These are phyloP conservation scores for Ciconia maguari DNA, from an alignment of 2,113 vertebrate genomes.

Conservation along the genomic window DNA sequence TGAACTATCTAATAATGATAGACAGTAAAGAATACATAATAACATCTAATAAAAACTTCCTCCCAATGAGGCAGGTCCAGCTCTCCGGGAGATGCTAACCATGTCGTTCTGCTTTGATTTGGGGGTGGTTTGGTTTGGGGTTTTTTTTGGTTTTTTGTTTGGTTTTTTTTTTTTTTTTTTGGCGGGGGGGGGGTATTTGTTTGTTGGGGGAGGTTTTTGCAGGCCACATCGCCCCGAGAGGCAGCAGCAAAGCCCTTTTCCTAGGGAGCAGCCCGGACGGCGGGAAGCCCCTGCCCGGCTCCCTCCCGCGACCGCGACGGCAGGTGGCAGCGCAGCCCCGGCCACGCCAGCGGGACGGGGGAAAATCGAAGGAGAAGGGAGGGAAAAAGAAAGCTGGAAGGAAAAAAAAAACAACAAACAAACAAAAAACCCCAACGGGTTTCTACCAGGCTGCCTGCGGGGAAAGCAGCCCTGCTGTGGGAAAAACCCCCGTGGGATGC, in stretches of 20 bases:
- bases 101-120: rapidly evolving
- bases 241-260: background rate
- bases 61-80: background rate
- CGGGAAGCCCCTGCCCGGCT: background rate
- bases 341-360: background rate
- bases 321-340: slow-evolving; percentile 35
- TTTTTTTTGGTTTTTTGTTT: too few species aligned
- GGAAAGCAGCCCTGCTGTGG: background rate
- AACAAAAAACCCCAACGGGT: background rate
- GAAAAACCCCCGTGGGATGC: background rate
- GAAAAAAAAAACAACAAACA: rapidly evolving
- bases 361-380: rapidly evolving
- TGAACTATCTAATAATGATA: background rate
- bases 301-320: background rate
- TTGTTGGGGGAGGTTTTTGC: background rate
- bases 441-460: background rate
- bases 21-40: background rate
- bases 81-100: background rate
- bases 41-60: background rate
- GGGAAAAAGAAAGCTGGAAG: rapidly evolving
- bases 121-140: too few species aligned
- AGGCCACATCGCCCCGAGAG: background rate
- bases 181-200: too few species aligned
- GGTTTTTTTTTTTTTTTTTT: too few species aligned
- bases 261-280: background rate